Evolutionary conservation across 35 echinoderm and acorn worm species (phyloP).

Genomic region (Acanthaster planci): DNA sequence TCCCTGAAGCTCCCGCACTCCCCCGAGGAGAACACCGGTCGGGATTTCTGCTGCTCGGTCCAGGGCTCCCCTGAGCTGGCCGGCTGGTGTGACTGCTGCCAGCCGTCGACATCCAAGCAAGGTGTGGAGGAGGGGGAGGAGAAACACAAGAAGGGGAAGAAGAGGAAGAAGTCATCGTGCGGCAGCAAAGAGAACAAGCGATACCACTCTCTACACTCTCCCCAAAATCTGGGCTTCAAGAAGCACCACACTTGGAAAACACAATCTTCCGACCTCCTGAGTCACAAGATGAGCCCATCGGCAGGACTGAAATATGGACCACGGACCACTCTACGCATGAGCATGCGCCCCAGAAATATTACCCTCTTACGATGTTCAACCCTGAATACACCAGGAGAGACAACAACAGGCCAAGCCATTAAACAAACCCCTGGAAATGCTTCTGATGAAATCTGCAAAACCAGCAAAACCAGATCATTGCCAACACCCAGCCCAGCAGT

Average conservation of each 20-base stretch:
- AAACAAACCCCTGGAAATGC: too few relatives aligned
- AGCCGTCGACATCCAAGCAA: conserved; percentile 11
- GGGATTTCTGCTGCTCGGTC: too few relatives aligned
- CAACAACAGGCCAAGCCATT: too few relatives aligned
- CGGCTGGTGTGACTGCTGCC: not conserved
- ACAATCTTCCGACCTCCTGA: not conserved
- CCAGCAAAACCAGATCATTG: too few relatives aligned
- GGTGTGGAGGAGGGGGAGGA: not conserved
- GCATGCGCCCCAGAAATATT: conserved; percentile 10
- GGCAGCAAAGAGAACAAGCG: not conserved
- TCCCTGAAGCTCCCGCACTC: not conserved
- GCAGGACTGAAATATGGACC: not conserved
- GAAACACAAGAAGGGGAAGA: not conserved
- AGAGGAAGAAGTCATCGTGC: not conserved
- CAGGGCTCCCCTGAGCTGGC: not conserved
- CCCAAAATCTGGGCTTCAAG: not conserved
- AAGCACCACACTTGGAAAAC: conserved; percentile 2
- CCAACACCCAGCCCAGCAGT: too few relatives aligned
- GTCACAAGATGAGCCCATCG: not conserved
- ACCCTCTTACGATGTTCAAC: not conserved
- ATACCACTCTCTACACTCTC: not conserved
- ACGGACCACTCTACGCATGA: conserved; percentile 11
- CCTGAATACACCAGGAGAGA: too few relatives aligned
- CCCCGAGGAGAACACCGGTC: not conserved
- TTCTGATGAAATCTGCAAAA: too few relatives aligned